A percentile compares a stretch with the other conserved stretches of the same genome.
phyloP scores from a whole-genome alignment of 2,888 invertebrate genomes.

The Dusona sp. region DNA sequence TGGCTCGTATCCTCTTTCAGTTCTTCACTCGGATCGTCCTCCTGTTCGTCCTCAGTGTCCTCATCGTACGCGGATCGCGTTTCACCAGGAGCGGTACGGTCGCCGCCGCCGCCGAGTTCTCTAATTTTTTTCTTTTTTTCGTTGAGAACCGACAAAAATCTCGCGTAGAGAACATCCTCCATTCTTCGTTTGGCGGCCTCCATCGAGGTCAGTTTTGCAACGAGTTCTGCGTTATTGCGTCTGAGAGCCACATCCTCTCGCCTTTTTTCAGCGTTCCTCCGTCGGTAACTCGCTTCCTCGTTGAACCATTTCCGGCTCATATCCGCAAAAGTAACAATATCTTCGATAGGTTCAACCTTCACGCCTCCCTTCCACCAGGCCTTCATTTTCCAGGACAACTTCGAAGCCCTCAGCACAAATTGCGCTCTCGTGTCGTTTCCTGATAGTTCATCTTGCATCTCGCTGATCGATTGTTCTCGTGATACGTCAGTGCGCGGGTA shows the following conservation, averaged over 20 bases:
- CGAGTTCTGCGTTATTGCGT: constrained; percentile 61
- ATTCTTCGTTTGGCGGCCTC: constrained; percentile 71
- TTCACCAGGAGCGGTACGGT: neutral
- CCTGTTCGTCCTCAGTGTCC: constrained; percentile 70
- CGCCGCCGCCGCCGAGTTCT: constrained; percentile 67
- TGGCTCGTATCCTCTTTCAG: neutral
- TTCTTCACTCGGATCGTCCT: constrained; percentile 31
- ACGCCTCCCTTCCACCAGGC: constrained; percentile 74
- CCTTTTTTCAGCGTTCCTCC: constrained; percentile 36
- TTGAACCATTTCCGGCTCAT: constrained; percentile 66
- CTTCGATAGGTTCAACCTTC: constrained; percentile 62
- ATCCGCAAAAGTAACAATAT: constrained; percentile 67
- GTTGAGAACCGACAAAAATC: constrained; percentile 75
- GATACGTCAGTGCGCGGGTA: constrained; percentile 68
- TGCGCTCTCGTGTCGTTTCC: constrained; percentile 72
- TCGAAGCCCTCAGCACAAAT: constrained; percentile 70
- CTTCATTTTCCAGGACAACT: constrained; percentile 75
- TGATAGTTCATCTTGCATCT: constrained; percentile 72
- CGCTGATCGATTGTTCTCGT: constrained; percentile 69
- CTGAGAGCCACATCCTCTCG: constrained; percentile 67
- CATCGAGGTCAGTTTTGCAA: constrained; percentile 65
- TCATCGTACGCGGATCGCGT: constrained; percentile 64
- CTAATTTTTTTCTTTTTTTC: constrained; percentile 76
- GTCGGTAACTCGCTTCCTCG: constrained; percentile 59
- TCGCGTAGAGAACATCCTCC: constrained; percentile 74